A percentile compares a stretch with the other conserved stretches of the same genome.
These are phyloP conservation scores for Hypomecis atomaria DNA, from an alignment of 2,888 invertebrate species.

Conservation along the genomic window DNA sequence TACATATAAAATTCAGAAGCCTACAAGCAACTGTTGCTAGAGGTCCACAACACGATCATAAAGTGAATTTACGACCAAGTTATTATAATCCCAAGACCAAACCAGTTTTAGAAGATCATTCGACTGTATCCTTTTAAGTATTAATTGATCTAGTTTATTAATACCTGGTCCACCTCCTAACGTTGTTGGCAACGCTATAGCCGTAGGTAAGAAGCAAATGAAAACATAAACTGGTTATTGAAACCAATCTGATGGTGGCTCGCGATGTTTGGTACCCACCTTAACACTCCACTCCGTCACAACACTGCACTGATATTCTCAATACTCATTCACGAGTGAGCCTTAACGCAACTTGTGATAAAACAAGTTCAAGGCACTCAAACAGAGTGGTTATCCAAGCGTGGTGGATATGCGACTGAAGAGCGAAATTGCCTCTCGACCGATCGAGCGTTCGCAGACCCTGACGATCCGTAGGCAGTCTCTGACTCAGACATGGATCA, in stretches of 20 bases:
- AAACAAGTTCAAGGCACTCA: constrained; percentile 59
- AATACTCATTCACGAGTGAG: constrained; percentile 51
- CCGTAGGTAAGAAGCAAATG: neutral
- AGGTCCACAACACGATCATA: constrained; percentile 3
- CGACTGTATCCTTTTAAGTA: neutral
- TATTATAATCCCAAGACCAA: constrained; percentile 3
- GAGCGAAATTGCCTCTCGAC: constrained; percentile 43
- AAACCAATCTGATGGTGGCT: neutral
- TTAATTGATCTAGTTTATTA: constrained; percentile 7
- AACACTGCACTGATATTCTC: constrained; percentile 52
- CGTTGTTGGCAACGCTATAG: neutral
- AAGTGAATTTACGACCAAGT: constrained; percentile 4
- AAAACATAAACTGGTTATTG: neutral
- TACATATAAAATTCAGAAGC: constrained; percentile 1
- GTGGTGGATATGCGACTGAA: constrained; percentile 67
- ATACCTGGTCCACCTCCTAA: neutral
- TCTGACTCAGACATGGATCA: constrained; percentile 76
- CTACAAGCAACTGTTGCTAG: neutral
- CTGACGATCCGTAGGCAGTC: constrained; percentile 60
- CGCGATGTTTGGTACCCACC: constrained; percentile 43
- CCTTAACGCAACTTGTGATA: constrained; percentile 54
- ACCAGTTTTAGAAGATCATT: constrained; percentile 8
- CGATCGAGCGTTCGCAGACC: constrained; percentile 40
- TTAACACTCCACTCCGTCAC: constrained; percentile 41
- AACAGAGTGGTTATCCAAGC: constrained; percentile 58